phyloP scores from a whole-genome alignment of 1,140 invertebrate genomes.

The Nomia melanderi region DNA sequence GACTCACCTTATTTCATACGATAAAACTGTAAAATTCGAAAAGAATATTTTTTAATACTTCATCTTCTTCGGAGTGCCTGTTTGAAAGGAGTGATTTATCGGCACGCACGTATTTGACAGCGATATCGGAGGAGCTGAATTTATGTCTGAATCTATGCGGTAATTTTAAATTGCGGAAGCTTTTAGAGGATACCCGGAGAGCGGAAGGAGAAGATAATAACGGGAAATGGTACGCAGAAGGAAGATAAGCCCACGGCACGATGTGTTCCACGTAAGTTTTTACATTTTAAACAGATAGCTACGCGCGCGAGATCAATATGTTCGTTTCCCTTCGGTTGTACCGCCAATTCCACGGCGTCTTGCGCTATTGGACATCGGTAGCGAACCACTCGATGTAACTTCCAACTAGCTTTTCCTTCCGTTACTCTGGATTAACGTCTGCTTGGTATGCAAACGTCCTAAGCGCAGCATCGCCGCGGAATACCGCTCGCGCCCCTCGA shows the following conservation, averaged over 20 bases:
- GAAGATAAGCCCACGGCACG: background rate
- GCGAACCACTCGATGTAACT: background rate
- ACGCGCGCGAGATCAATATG: background rate
- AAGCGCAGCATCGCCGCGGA: background rate
- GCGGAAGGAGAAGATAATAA: background rate
- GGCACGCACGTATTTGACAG: too few species aligned
- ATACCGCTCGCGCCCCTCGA: background rate
- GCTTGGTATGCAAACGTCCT: background rate
- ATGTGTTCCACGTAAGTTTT: background rate
- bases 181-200: too few species aligned
- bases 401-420: constrained; percentile 13
- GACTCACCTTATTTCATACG: too few species aligned
- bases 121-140: too few species aligned
- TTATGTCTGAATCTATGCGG: background rate
- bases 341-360: background rate
- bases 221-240: background rate
- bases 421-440: constrained; percentile 3
- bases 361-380: background rate
- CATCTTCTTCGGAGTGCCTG: too few species aligned
- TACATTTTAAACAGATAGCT: background rate
- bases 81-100: too few species aligned
- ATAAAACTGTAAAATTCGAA: too few species aligned
- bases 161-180: background rate
- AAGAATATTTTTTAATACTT: too few species aligned
- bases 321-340: background rate